Evolutionary conservation across 37 sponge, comb jelly and placozoan species (phyloP).

Genomic region (Petrosia ficiformis): DNA sequence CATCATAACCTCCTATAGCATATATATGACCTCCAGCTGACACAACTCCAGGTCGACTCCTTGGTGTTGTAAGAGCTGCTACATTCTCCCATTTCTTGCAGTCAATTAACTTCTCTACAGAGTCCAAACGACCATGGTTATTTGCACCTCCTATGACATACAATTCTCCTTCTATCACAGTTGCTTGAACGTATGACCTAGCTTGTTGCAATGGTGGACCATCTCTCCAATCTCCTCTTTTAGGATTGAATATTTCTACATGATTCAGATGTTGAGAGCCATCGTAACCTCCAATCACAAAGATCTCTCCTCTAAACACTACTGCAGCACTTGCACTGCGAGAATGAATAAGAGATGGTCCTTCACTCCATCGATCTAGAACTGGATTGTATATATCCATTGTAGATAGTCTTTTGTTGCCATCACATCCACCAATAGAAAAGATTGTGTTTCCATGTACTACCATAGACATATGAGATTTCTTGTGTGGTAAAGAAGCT

Average conservation of each 20-base stretch:
- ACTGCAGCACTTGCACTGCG: slow-evolving; percentile 28
- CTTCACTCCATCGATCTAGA: slow-evolving; percentile 13
- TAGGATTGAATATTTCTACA: slow-evolving; percentile 19
- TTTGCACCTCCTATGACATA: slow-evolving; percentile 39
- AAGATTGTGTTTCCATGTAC: slow-evolving; percentile 13
- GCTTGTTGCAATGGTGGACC: slow-evolving; percentile 8
- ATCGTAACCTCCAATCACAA: slow-evolving; percentile 32
- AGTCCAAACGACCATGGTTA: background rate
- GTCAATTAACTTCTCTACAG: slow-evolving; percentile 7
- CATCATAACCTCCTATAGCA: slow-evolving; percentile 45
- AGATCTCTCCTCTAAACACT: slow-evolving; percentile 8
- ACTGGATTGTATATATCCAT: slow-evolving; percentile 16
- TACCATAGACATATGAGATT: slow-evolving; percentile 25
- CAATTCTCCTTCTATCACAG: slow-evolving; percentile 5
- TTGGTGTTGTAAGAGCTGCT: slow-evolving; percentile 25
- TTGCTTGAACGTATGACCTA: slow-evolving; percentile 41
- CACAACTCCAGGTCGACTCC: slow-evolving; percentile 41
- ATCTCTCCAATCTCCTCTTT: slow-evolving; percentile 13
- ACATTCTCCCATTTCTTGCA: background rate
- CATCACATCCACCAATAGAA: slow-evolving; percentile 32
- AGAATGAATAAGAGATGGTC: slow-evolving; percentile 19
- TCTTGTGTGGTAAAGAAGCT: slow-evolving; percentile 26
- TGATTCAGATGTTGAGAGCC: background rate
- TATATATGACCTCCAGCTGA: slow-evolving; percentile 13
- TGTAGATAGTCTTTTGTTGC: slow-evolving; percentile 4